These are phyloP conservation scores for Trissolcus basalis DNA, from an alignment of 1,140 invertebrate species.

Conservation along the genomic window DNA sequence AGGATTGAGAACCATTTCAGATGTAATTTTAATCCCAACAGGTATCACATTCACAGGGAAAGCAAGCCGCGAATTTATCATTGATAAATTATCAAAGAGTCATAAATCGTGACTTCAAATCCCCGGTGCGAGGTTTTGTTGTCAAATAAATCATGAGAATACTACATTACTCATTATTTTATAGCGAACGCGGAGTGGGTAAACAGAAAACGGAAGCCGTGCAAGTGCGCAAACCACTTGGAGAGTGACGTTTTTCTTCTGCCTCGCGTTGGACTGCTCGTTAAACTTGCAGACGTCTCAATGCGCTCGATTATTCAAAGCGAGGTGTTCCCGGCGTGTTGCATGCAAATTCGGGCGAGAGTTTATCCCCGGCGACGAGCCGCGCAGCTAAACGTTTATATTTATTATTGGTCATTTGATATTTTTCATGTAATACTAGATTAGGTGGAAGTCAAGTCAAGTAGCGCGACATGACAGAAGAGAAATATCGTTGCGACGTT, in stretches of 20 bases:
- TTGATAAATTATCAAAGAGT: background rate
- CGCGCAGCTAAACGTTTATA: conserved; percentile 18
- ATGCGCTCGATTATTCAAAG: conserved; percentile 19
- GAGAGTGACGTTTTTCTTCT: background rate
- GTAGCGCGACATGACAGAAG: conserved; percentile 51
- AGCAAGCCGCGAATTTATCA: background rate
- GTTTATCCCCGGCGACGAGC: conserved; percentile 8
- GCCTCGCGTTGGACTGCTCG: background rate
- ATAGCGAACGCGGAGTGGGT: background rate
- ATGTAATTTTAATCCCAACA: background rate
- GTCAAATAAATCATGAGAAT: background rate
- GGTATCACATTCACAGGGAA: background rate
- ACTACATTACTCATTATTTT: background rate
- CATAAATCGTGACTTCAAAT: background rate
- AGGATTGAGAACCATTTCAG: background rate
- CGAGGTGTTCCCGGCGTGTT: background rate
- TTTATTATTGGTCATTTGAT: conserved; percentile 55
- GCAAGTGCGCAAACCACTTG: background rate
- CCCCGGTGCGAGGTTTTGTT: background rate
- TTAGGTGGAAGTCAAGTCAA: conserved; percentile 55
- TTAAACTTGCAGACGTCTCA: conserved; percentile 1
- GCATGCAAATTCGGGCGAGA: conserved; percentile 7
- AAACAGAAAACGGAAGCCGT: background rate
- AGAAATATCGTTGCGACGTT: conserved; percentile 56
- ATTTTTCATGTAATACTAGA: conserved; percentile 55